A percentile compares a stretch with the other conserved stretches of the same genome.
Evolutionary conservation across 2,888 invertebrate genomes (phyloP).

Genomic region (Ormia ochracea): DNA sequence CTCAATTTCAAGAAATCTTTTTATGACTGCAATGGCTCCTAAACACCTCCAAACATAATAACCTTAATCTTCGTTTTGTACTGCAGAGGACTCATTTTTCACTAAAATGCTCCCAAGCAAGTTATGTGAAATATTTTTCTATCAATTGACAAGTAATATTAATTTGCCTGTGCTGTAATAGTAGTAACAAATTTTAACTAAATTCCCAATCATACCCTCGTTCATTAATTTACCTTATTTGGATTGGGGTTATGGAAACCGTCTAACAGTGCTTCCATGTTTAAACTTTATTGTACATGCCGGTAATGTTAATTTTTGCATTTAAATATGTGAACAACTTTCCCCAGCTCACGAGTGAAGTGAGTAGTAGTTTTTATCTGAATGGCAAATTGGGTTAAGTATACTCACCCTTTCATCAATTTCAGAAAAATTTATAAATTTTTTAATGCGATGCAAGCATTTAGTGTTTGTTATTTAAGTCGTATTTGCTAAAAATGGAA

Average conservation of each 20-base stretch:
- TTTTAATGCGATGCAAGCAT: not conserved
- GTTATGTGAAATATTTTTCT: no score
- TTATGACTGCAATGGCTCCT: no score
- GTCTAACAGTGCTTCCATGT: not conserved
- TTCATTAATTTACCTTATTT: not conserved
- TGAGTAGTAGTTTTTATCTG: not conserved
- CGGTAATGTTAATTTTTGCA: not conserved
- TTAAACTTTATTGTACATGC: not conserved
- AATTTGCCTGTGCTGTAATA: no score
- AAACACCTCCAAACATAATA: no score
- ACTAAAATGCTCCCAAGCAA: no score
- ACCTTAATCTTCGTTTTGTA: no score
- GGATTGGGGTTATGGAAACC: not conserved
- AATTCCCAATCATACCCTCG: not conserved
- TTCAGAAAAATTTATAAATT: slow-evolving; percentile 13
- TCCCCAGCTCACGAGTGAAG: not conserved
- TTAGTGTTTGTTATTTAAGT: not conserved
- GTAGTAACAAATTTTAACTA: no score
- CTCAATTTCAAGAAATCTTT: no score
- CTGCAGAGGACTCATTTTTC: no score
- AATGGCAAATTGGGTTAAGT: slow-evolving; percentile 26
- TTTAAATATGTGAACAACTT: not conserved
- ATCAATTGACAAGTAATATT: no score
- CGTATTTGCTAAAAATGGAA: slow-evolving; percentile 22
- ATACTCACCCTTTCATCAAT: slow-evolving; percentile 35